phyloP scores from a whole-genome alignment of 2,113 vertebrate genomes.

The Panthera uncia region DNA sequence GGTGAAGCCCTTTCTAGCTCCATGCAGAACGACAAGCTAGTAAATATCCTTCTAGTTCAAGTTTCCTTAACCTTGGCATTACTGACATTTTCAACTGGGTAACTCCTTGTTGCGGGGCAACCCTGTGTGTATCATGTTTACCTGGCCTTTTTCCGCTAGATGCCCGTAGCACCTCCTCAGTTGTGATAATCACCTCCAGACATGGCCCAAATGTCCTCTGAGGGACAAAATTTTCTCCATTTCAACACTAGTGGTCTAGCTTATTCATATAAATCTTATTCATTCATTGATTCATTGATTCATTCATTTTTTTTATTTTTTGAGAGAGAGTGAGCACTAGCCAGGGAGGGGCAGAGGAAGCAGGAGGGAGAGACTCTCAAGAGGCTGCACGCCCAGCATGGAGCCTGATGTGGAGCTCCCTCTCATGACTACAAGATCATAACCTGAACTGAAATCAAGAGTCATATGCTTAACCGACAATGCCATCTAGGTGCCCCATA shows the following conservation, averaged over 20 bases:
- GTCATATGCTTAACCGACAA: too few species aligned
- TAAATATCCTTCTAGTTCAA: background rate
- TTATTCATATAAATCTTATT: accelerated
- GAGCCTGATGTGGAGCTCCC: too few species aligned
- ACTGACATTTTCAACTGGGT: background rate
- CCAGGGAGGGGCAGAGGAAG: too few species aligned
- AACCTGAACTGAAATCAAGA: too few species aligned
- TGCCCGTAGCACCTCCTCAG: background rate
- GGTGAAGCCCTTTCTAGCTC: background rate
- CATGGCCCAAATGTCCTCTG: background rate
- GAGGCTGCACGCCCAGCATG: too few species aligned
- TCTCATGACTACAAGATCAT: too few species aligned
- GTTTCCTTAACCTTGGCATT: background rate
- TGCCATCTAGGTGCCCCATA: too few species aligned
- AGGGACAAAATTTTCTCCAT: background rate
- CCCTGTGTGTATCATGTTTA: background rate
- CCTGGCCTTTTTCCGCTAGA: background rate
- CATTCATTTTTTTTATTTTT: too few species aligned
- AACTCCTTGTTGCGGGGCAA: background rate
- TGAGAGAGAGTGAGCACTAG: too few species aligned
- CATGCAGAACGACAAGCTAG: background rate
- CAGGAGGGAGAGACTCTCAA: too few species aligned
- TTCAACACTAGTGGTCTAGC: background rate
- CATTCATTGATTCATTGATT: too few species aligned
- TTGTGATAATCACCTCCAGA: background rate